phyloP scores from a whole-genome alignment of 1,140 invertebrate genomes.

The Arctopsyche grandis region DNA sequence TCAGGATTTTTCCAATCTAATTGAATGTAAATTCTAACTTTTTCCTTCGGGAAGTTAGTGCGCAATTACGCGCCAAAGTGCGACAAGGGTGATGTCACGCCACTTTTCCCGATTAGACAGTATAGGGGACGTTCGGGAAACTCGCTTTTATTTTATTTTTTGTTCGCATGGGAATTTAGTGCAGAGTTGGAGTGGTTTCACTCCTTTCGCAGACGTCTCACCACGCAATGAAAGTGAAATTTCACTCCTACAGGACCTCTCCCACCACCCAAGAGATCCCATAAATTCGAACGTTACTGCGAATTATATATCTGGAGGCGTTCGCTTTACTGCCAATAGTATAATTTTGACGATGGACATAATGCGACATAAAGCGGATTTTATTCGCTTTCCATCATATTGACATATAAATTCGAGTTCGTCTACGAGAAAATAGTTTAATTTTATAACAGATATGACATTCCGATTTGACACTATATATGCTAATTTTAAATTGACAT shows the following conservation, averaged over 20 bases:
- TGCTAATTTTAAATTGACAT: no score
- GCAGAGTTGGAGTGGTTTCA: neutral
- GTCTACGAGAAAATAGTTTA: no score
- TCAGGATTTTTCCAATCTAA: neutral
- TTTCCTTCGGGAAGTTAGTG: neutral
- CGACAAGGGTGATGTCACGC: neutral
- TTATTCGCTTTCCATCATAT: neutral
- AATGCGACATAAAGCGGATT: neutral
- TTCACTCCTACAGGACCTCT: neutral
- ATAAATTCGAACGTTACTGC: conserved; percentile 29
- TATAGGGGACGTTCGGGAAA: neutral
- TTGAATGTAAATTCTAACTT: neutral
- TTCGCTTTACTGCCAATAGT: conserved; percentile 15
- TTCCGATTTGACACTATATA: no score
- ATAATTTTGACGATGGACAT: conserved; percentile 19
- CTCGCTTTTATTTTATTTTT: conserved; percentile 7
- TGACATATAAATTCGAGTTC: no score
- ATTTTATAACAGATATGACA: no score
- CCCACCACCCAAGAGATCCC: neutral
- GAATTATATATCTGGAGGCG: conserved; percentile 5
- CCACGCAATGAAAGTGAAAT: conserved; percentile 34
- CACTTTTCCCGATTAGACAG: conserved; percentile 1
- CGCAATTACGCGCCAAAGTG: neutral
- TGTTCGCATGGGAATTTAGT: conserved; percentile 3
- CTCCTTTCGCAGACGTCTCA: conserved; percentile 13